Base-by-base conservation (phyloP, 1,140 invertebrate species). In the Pristionchus pacificus region DNA sequence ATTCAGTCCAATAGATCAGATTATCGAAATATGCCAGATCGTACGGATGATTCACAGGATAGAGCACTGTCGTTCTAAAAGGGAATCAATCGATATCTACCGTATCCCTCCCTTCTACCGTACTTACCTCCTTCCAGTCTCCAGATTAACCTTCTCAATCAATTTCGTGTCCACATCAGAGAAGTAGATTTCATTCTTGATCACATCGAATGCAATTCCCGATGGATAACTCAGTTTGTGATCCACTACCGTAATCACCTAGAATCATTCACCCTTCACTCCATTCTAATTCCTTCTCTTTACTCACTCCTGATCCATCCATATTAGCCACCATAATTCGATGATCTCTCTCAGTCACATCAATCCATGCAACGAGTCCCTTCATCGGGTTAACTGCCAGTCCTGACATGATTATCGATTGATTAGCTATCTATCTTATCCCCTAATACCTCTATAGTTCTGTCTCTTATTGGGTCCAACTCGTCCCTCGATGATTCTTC, bases 141-240 rank as follows among this genome's bases (percentile, higher is more conserved):
- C 57, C n/a, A 73, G 38, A 19, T 68, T 69, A 38, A 73, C 60
- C 33, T 62, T 55, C 33, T 73, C 71, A 55, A 73, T 73, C 28
- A 68, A 19, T 13, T 28, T 30, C 30, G 31, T 28, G 14, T 60
- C 65, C 63, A 64, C 25, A 28, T 73, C 71, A 3, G 31, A 65
- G 28, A 63, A 73, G 30, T 73, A 73, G 60, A 73, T 31, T 24
- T 73, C 71, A 31, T 73, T 60, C 13, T 60, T 60, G 38, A 73
- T 62, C n/a, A 32, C 32, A 60, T 73, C 71, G 31, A 73, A 32
- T 19, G 66, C 71, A 1, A 73, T 33, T 32, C 49, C 65, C 3
- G 32, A 15, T 24, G 71, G 71, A 27, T 15, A 19, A 14, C 63
- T 60, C 60, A 73, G 15, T 38, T 73, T 73, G 71, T 73, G 67